A percentile compares a stretch with the other conserved stretches of the same genome.
These are phyloP conservation scores for Cloeon dipterum DNA, from an alignment of 2,888 invertebrate species.

Conservation along the genomic window DNA sequence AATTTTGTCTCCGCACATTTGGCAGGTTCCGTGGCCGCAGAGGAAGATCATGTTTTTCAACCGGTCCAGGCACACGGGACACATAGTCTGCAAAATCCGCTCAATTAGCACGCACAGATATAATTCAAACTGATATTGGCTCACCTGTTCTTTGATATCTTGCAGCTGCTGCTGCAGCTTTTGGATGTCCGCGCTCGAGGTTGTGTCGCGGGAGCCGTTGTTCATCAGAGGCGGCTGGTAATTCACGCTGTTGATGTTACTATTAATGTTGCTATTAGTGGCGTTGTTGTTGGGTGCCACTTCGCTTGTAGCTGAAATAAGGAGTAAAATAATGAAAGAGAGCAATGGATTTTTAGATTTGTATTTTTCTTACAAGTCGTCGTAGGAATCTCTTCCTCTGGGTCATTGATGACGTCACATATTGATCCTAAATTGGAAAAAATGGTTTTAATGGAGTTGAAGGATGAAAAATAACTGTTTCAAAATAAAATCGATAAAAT, in stretches of 20 bases:
- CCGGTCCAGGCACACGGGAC: slow-evolving; percentile 92
- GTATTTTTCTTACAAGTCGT: slow-evolving; percentile 9
- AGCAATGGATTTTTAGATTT: no score
- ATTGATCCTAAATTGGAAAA: slow-evolving; percentile 17
- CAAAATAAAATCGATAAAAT: no score
- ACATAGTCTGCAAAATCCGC: slow-evolving; percentile 78
- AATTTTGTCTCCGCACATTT: slow-evolving; percentile 97
- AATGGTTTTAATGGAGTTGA: no score
- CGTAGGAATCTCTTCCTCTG: slow-evolving; percentile 19
- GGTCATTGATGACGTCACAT: slow-evolving; percentile 24
- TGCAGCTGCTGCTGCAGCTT: slow-evolving; percentile 85
- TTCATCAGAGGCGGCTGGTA: slow-evolving; percentile 27
- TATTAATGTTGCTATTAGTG: slow-evolving; percentile 1
- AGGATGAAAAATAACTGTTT: no score
- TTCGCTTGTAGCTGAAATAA: no score
- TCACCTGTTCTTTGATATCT: slow-evolving; percentile 96
- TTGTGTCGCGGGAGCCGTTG: slow-evolving; percentile 37
- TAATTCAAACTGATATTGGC: neutral
- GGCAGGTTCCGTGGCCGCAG: slow-evolving; percentile 94
- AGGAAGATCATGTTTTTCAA: slow-evolving; percentile 97
- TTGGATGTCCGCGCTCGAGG: slow-evolving; percentile 53
- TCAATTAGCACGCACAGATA: slow-evolving; percentile 5
- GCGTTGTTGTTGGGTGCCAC: no score
- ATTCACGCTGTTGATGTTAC: slow-evolving; percentile 1
- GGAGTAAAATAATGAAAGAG: no score